These are phyloP conservation scores for Eleginops maclovinus DNA, from an alignment of 2,113 vertebrate genomes.

Conservation along the genomic window DNA sequence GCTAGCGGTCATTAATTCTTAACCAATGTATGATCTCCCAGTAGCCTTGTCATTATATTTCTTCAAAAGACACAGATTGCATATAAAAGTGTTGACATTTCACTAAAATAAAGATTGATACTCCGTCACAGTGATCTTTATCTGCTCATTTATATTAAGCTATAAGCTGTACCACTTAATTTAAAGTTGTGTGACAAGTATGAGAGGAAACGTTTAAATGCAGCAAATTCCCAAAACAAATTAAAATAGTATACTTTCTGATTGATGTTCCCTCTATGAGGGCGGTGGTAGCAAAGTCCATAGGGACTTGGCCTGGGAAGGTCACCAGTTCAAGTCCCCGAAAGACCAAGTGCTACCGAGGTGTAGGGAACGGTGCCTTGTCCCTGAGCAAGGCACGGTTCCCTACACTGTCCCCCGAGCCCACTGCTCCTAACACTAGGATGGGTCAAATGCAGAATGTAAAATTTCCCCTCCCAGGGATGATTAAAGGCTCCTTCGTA, in stretches of 20 bases:
- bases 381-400: no score
- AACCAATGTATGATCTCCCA: background rate
- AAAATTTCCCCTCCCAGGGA: no score
- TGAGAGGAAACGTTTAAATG: background rate
- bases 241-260: background rate
- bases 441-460: no score
- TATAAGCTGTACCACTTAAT: background rate
- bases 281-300: no score
- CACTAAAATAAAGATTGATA: background rate
- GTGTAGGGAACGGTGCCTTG: no score
- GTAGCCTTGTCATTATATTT: background rate
- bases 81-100: background rate
- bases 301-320: no score
- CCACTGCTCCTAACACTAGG: no score
- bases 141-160: background rate
- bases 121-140: no score
- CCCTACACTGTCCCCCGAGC: no score
- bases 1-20: background rate
- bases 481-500: no score
- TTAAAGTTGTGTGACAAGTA: background rate
- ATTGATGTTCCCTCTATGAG: background rate
- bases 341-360: no score
- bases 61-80: background rate
- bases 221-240: background rate
- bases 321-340: no score